These are phyloP conservation scores for Drosophila subpulchrella DNA, from an alignment of 1,140 invertebrate genomes.

Conservation along the genomic window DNA sequence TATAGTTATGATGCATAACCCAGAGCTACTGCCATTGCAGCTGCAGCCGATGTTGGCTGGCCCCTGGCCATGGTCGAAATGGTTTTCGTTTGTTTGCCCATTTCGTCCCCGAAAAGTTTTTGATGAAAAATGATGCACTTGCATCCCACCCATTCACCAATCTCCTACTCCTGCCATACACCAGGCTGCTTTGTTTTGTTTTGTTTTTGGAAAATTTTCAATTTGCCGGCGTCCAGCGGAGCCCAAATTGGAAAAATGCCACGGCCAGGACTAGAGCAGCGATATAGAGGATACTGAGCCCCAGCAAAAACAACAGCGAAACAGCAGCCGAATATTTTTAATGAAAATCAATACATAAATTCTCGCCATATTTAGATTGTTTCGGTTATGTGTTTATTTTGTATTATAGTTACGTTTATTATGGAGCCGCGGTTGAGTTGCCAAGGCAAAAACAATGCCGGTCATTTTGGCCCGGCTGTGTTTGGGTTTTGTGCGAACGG, in stretches of 20 bases:
- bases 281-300: conserved; percentile 2
- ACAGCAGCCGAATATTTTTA: conserved; percentile 62
- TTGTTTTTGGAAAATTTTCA: conserved; percentile 77
- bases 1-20: conserved; percentile 81
- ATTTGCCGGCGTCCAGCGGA: conserved; percentile 75
- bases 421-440: conserved; percentile 42
- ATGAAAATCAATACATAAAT: conserved; percentile 83
- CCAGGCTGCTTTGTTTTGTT: conserved; percentile 66
- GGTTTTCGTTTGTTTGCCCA: conserved; percentile 69
- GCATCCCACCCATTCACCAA: background rate
- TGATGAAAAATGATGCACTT: conserved; percentile 82
- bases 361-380: conserved; percentile 81
- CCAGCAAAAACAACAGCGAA: conserved; percentile 16
- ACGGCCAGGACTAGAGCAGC: conserved; percentile 46
- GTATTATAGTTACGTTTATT: conserved; percentile 82
- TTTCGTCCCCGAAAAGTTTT: conserved; percentile 27
- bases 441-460: conserved; percentile 55
- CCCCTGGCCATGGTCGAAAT: conserved; percentile 55
- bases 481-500: conserved; percentile 19
- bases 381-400: conserved; percentile 81
- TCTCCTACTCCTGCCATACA: conserved; percentile 27
- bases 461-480: conserved; percentile 16
- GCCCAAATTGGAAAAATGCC: conserved; percentile 79
- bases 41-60: conserved; percentile 47
- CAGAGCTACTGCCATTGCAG: conserved; percentile 55